These are phyloP conservation scores for Suillia variegata DNA, from an alignment of 2,888 invertebrate genomes.

Conservation along the genomic window DNA sequence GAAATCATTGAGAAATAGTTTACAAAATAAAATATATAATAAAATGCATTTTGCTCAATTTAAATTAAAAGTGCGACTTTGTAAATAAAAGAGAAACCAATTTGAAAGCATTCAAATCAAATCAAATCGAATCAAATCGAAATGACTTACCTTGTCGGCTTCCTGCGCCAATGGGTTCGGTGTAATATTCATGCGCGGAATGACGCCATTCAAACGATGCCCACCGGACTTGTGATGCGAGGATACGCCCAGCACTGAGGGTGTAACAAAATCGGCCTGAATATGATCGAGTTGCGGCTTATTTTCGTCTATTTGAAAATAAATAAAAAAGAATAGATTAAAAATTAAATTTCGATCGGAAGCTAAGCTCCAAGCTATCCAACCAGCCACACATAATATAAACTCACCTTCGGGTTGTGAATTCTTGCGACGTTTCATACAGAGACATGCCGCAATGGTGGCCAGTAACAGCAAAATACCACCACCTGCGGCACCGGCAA, in stretches of 20 bases:
- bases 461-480: conserved; percentile 53
- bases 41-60: no score
- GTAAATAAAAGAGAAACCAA: not conserved
- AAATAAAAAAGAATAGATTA: not conserved
- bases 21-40: not conserved
- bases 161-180: conserved; percentile 61
- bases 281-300: conserved; percentile 61
- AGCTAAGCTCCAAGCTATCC: no score
- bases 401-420: conserved; percentile 54
- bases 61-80: conserved; percentile 24
- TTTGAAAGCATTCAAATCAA: not conserved
- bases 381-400: no score
- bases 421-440: conserved; percentile 52
- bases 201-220: conserved; percentile 57
- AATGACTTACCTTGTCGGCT: conserved; percentile 56
- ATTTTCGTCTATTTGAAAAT: conserved; percentile 49
- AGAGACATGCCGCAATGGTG: conserved; percentile 54
- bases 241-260: conserved; percentile 52
- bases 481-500: conserved; percentile 57
- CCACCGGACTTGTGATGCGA: conserved; percentile 44
- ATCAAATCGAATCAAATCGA: no score
- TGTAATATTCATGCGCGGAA: conserved; percentile 61
- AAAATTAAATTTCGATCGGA: no score
- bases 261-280: conserved; percentile 57
- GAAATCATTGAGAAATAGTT: conserved; percentile 29